Base-by-base conservation (phyloP, 2,888 invertebrate species). In the Torymus aiolomorphi region DNA sequence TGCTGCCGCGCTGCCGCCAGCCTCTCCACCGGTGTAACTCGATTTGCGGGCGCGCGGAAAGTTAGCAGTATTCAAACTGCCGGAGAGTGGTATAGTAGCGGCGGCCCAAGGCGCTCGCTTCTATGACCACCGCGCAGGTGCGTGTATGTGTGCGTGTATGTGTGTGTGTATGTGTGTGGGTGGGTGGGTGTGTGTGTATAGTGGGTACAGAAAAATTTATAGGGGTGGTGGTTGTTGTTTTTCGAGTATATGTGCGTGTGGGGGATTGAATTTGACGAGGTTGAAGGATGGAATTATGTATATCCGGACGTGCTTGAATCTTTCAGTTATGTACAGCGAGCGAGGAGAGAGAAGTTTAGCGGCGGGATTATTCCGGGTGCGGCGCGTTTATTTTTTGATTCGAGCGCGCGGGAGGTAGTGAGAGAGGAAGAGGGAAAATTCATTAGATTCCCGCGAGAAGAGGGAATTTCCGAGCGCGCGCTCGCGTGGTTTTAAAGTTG, bases 41-140 rank as follows among this genome's bases (percentile, higher is more conserved):
- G 75, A 80, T 80, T 80, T 76, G 66, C 75, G 79, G 71, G 57
- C 65, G 20, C 71, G 66, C 71, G 63, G 51, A 80, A 80, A 80
- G 79, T 80, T 80, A 71, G 54, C 61, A 18, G 61, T 59, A 71
- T 70, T 66, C 70, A 54, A 73, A 79, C 76, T 57, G 70, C 59
- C 31, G 31, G 3, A 31, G 31, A 31, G 31, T 31, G 31, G 31
- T 31, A 31, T 31, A 31, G 31, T 31, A 67, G 13, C 18, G 1
- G 24, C 57, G 31, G 56, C 78, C 54, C 73, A 51, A 74, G 78
- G 73, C 31, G 31, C 5, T 31, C 31, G 31, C 31, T 8, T 20
- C 20, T 20, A 20, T 20, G 20, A 31, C 0, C 31, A 31, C 8
- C 31, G 31, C 2, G 31, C 31, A 31, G 8, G 31, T 31, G 8